These are phyloP conservation scores for Brachypterus glaber DNA, from an alignment of 2,888 invertebrate genomes.

Conservation along the genomic window DNA sequence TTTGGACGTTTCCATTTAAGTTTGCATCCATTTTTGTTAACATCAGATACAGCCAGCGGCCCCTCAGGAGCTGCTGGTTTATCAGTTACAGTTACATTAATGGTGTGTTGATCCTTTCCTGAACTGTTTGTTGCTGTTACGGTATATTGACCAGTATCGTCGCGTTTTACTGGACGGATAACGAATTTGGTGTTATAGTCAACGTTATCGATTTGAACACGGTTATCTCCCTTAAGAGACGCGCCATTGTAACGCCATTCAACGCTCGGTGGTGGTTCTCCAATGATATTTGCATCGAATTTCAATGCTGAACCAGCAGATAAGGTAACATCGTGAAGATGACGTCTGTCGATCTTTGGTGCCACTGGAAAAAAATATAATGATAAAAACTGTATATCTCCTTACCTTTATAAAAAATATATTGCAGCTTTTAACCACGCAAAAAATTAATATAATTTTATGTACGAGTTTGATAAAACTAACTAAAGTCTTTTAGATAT, in stretches of 20 bases:
- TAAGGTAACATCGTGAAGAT: constrained; percentile 79
- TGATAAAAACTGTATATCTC: too few species aligned
- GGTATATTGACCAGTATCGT: constrained; percentile 79
- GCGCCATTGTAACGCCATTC: constrained; percentile 86
- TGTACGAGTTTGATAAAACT: too few species aligned
- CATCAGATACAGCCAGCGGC: constrained; percentile 78
- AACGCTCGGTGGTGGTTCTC: constrained; percentile 90
- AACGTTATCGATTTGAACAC: constrained; percentile 69
- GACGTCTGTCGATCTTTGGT: constrained; percentile 91
- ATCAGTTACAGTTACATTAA: constrained; percentile 76
- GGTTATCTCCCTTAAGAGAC: constrained; percentile 57
- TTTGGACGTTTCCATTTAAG: constrained; percentile 92
- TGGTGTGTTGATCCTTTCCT: constrained; percentile 73
- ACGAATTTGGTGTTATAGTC: constrained; percentile 84
- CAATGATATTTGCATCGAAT: constrained; percentile 85
- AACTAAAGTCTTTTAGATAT: constrained; percentile 5
- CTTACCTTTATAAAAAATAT: too few species aligned
- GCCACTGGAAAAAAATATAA: constrained; percentile 55
- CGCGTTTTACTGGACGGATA: constrained; percentile 68
- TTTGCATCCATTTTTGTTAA: constrained; percentile 88
- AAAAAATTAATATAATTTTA: too few species aligned
- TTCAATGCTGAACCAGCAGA: constrained; percentile 90
- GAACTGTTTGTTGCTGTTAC: constrained; percentile 80
- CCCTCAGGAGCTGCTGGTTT: constrained; percentile 84
- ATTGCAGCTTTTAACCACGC: too few species aligned